Base-by-base conservation (phyloP, 2,113 vertebrate species). In the Chaetodon auriga region DNA sequence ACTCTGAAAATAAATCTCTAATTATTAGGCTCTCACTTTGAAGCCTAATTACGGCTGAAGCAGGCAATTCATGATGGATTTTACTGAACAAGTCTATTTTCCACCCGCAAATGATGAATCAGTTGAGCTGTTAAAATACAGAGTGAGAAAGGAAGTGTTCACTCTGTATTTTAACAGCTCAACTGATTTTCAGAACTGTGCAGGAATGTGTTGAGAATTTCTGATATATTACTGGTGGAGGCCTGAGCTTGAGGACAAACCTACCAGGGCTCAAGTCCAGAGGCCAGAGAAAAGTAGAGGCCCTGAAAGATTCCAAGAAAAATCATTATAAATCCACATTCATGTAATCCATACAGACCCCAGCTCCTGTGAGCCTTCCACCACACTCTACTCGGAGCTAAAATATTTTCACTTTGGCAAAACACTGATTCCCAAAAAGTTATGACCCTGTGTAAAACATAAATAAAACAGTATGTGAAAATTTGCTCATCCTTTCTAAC, bases 161-260 rank as follows among this genome's bases (percentile, higher is more conserved):
- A 23, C 25, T 48, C 15, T 30, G 38, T 55, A 14, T 57, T 75
- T 57, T 30, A 61, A 62, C 41, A 82, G 36, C 68, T 69, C 51
- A 53, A 51, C 70, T 61, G 48, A 75, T 73, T 73, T 80, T 74
- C 51, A 68, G 54, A 51, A 6, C 61, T 64, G 12, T 25, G 23
- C 55, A 78, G 48, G 58, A 64, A 41, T 54, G 30, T 49, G 43
- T 30, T 69, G 51, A 70, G 30, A 51, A 6, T 48, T 49, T 75
- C 76, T 36, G 4, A 61, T 66, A 64, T 78, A 84, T 75, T 41
- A 64, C 16, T 83, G 83, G 53, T 63, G 68, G 58, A 68, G 25
- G 46, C 72, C 69, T 55, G 79, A 75, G 65, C 60, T 77, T 81
- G 30, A 85, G 73, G 81, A 79, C 30, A 43, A n/a, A 46, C 41